Percentiles rank a stretch among this genome's conserved stretches.
Evolutionary conservation across 2,113 vertebrate genomes (phyloP).

Genomic region (Syngnathoides biaculeatus): DNA sequence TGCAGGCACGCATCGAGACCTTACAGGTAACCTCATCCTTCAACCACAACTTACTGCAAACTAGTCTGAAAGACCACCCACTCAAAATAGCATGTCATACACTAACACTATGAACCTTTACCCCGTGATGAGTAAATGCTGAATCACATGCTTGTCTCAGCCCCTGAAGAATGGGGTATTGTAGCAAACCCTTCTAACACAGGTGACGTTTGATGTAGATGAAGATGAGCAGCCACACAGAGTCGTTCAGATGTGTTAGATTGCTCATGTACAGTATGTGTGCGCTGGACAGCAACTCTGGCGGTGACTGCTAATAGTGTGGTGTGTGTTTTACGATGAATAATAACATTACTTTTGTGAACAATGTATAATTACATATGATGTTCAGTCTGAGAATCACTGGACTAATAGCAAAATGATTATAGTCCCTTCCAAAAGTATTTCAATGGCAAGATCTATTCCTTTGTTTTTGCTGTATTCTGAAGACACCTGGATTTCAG

Average conservation of each 20-base stretch:
- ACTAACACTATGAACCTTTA: background rate
- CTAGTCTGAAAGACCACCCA: background rate
- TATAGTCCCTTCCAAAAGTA: too few species aligned
- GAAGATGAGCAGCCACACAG: conserved; percentile 81
- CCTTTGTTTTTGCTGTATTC: too few species aligned
- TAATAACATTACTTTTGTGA: background rate
- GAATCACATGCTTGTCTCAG: conserved; percentile 51
- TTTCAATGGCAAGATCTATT: too few species aligned
- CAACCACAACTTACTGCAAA: background rate
- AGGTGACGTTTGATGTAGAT: conserved; percentile 93
- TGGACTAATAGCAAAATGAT: background rate
- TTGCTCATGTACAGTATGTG: conserved; percentile 29
- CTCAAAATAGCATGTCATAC: background rate
- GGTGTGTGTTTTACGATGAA: conserved; percentile 43
- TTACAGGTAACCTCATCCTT: conserved; percentile 75
- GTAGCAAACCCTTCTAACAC: conserved; percentile 83
- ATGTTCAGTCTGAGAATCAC: conserved; percentile 21
- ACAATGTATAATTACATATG: background rate
- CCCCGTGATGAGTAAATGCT: conserved; percentile 5
- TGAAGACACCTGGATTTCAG: too few species aligned
- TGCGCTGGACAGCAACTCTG: conserved; percentile 57
- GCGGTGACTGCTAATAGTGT: conserved; percentile 73
- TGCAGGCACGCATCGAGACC: conserved; percentile 81
- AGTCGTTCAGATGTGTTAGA: conserved; percentile 83
- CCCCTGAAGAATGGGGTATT: conserved; percentile 56